A percentile compares a stretch with the other conserved stretches of the same genome.
These are phyloP conservation scores for Chorisops tibialis DNA, from an alignment of 2,888 invertebrate species.

Conservation along the genomic window DNA sequence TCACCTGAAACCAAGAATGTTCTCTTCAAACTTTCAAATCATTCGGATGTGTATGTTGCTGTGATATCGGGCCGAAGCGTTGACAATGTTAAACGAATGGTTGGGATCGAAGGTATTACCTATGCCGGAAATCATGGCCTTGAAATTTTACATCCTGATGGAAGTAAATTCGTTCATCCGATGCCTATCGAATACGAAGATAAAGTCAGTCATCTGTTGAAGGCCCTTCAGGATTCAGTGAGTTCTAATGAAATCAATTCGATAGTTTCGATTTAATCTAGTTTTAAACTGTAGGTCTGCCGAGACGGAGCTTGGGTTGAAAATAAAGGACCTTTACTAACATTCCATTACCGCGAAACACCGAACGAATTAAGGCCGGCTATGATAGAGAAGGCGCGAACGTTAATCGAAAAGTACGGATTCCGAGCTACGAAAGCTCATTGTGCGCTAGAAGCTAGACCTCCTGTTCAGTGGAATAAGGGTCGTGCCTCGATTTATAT, in stretches of 20 bases:
- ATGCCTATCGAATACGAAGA: constrained; percentile 83
- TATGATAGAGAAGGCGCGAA: constrained; percentile 68
- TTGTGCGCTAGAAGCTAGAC: constrained; percentile 86
- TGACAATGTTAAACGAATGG: constrained; percentile 85
- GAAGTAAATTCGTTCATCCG: constrained; percentile 85
- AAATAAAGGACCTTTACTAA: constrained; percentile 81
- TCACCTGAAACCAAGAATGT: constrained; percentile 82
- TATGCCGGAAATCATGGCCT: constrained; percentile 88
- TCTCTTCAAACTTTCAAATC: constrained; percentile 75
- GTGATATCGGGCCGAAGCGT: constrained; percentile 84
- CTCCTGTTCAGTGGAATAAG: constrained; percentile 90
- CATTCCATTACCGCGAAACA: constrained; percentile 85
- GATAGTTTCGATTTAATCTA: not conserved
- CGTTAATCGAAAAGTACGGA: constrained; percentile 70
- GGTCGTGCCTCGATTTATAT: constrained; percentile 87
- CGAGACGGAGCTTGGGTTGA: constrained; percentile 89
- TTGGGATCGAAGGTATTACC: constrained; percentile 85
- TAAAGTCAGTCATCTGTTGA: constrained; percentile 73
- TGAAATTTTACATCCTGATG: constrained; percentile 85
- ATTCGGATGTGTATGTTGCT: constrained; percentile 82
- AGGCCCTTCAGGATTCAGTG: constrained; percentile 77
- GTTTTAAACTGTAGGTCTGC: constrained; percentile 60
- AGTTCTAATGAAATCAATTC: constrained; percentile 20
- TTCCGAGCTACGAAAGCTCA: constrained; percentile 78
- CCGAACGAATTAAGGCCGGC: constrained; percentile 65